phyloP scores from a whole-genome alignment of 2,888 invertebrate genomes.

The Drosophila lacicola region DNA sequence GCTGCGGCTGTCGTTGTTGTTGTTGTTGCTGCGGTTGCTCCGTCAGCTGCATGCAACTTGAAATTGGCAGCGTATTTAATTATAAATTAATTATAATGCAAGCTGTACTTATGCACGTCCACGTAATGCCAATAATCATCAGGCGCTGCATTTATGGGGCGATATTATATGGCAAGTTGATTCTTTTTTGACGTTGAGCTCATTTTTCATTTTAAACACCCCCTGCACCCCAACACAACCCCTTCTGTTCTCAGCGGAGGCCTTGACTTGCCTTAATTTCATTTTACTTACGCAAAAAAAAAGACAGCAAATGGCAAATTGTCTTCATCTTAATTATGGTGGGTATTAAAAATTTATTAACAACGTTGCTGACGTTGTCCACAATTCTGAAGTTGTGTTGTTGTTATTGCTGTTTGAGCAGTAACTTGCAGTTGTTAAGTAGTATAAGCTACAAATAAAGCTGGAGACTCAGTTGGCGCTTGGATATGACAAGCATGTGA shows the following conservation, averaged over 20 bases:
- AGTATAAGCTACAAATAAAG: no score
- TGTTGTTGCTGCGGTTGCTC: conserved; percentile 43
- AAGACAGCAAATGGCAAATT: conserved; percentile 65
- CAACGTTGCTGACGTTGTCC: conserved; percentile 60
- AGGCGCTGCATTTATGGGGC: conserved; percentile 49
- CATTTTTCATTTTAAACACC: conserved; percentile 34
- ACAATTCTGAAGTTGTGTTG: conserved; percentile 15
- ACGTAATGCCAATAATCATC: conserved; percentile 76
- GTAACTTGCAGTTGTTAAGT: conserved; percentile 4
- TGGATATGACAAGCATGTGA: no score
- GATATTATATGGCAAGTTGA: conserved; percentile 66
- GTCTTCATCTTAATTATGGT: conserved; percentile 74
- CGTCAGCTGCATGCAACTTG: conserved; percentile 77
- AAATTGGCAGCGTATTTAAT: conserved; percentile 75
- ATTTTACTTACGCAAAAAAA: conserved; percentile 52
- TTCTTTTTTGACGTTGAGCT: conserved; percentile 62
- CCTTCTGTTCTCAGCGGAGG: not conserved
- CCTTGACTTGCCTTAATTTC: conserved; percentile 70
- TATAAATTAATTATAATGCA: conserved; percentile 78
- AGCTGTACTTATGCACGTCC: conserved; percentile 72
- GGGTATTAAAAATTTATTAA: conserved; percentile 74
- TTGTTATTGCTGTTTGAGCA: conserved; percentile 7
- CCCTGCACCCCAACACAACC: not conserved
- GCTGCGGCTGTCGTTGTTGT: conserved; percentile 14
- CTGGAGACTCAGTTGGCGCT: no score